A percentile compares a stretch with the other conserved stretches of the same genome.
These are phyloP conservation scores for Drosophila kokeensis DNA, from an alignment of 2,888 invertebrate species.

Conservation along the genomic window DNA sequence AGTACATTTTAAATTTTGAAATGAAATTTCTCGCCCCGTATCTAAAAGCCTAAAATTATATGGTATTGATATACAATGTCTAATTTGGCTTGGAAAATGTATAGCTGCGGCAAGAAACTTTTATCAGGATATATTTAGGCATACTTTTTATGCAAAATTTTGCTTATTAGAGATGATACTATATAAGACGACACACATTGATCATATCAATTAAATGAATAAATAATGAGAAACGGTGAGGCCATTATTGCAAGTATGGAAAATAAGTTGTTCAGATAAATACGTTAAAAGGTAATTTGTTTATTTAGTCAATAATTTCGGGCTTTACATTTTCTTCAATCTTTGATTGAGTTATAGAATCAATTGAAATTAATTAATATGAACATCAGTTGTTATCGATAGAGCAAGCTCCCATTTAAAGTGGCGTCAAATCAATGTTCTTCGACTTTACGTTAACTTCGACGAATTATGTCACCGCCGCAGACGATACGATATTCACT, in stretches of 20 bases:
- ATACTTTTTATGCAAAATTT: not conserved
- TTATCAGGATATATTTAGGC: not conserved
- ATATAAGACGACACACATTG: not conserved
- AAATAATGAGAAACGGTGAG: not conserved
- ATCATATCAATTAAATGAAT: not conserved
- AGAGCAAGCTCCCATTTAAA: not conserved
- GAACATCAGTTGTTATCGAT: not conserved
- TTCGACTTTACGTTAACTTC: conserved; percentile 2
- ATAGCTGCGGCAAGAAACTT: not conserved
- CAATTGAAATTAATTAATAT: not conserved
- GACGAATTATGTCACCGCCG: conserved; percentile 7
- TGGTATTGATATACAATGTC: not conserved
- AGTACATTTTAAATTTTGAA: not conserved
- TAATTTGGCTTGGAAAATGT: not conserved
- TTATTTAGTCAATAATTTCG: not conserved
- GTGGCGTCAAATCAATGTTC: not conserved
- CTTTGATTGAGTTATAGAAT: not conserved
- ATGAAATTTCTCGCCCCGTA: not conserved
- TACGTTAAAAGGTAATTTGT: not conserved
- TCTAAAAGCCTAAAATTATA: not conserved
- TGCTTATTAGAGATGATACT: not conserved
- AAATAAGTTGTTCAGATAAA: not conserved
- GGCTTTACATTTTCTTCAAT: not conserved
- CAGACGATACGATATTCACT: not conserved
- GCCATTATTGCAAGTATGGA: not conserved